Conservation (phyloP, 2,888 invertebrate species). For the Phoronis australis region DNA sequence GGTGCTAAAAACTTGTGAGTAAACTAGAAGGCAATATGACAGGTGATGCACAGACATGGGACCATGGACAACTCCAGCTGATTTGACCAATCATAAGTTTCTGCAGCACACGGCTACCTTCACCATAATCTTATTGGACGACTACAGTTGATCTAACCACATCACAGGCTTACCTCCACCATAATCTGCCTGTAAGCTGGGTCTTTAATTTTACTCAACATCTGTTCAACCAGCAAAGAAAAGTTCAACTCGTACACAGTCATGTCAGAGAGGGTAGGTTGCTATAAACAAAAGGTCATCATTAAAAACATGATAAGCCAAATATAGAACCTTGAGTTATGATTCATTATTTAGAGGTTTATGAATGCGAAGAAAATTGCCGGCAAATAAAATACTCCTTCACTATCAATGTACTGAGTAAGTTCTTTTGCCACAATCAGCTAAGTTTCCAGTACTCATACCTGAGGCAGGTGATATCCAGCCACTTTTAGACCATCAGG, state of each 20-base stretch:
- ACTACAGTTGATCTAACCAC: neutral
- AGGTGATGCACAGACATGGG: too few relatives aligned
- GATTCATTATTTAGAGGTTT: too few relatives aligned
- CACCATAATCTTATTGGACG: neutral
- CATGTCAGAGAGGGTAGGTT: conserved; percentile 93
- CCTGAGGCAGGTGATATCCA: conserved; percentile 79
- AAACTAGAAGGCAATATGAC: too few relatives aligned
- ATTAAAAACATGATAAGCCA: too few relatives aligned
- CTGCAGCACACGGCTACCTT: neutral
- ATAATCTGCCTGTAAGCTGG: conserved; percentile 68
- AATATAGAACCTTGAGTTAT: too few relatives aligned
- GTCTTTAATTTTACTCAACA: conserved; percentile 63
- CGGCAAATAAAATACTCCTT: too few relatives aligned
- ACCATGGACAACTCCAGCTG: too few relatives aligned
- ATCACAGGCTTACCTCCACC: conserved; percentile 58
- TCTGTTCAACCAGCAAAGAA: conserved; percentile 84
- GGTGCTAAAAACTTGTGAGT: too few relatives aligned
- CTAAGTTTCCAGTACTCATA: too few relatives aligned
- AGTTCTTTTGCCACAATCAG: too few relatives aligned
- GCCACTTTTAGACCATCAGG: conserved; percentile 84
- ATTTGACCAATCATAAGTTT: neutral
- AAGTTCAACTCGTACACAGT: conserved; percentile 94
- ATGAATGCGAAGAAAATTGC: too few relatives aligned
- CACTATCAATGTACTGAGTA: too few relatives aligned
- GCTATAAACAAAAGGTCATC: conserved; percentile 53